These are phyloP conservation scores for Hypsibius dujardini DNA, from an alignment of 1,140 invertebrate genomes.

Conservation along the genomic window DNA sequence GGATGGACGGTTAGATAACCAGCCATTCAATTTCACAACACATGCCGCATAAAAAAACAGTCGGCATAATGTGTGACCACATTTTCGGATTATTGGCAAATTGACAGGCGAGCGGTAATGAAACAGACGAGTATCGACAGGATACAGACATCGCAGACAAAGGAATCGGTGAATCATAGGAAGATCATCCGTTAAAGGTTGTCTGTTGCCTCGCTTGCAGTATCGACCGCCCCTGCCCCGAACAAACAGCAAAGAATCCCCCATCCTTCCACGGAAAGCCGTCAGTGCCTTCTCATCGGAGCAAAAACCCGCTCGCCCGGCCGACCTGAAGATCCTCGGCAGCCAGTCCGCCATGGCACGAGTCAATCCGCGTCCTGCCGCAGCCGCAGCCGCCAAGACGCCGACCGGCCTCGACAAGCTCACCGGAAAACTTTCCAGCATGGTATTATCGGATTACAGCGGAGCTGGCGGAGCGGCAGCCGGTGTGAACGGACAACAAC, in stretches of 20 bases:
- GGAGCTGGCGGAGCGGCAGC: not conserved
- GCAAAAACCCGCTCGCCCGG: not conserved
- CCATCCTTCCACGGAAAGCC: not conserved
- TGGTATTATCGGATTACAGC: not conserved
- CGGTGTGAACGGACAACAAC: not conserved
- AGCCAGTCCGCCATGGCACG: conserved; percentile 12
- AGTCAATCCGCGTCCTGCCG: not conserved
- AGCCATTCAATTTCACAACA: too few species aligned
- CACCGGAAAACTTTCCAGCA: not conserved
- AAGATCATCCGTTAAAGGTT: too few species aligned
- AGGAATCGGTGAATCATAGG: too few species aligned
- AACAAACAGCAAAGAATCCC: not conserved
- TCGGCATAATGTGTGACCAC: too few species aligned
- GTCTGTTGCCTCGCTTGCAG: not conserved
- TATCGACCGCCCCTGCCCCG: conserved; percentile 1
- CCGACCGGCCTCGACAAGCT: not conserved
- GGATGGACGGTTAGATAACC: too few species aligned
- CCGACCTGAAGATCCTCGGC: not conserved
- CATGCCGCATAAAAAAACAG: too few species aligned
- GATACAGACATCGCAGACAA: too few species aligned
- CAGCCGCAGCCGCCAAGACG: not conserved
- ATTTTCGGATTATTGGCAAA: too few species aligned
- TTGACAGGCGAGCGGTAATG: too few species aligned
- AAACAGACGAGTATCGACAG: too few species aligned
- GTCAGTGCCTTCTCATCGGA: conserved; percentile 12